phyloP scores from a whole-genome alignment of 2,888 invertebrate species.

The Xanthia icteritia region DNA sequence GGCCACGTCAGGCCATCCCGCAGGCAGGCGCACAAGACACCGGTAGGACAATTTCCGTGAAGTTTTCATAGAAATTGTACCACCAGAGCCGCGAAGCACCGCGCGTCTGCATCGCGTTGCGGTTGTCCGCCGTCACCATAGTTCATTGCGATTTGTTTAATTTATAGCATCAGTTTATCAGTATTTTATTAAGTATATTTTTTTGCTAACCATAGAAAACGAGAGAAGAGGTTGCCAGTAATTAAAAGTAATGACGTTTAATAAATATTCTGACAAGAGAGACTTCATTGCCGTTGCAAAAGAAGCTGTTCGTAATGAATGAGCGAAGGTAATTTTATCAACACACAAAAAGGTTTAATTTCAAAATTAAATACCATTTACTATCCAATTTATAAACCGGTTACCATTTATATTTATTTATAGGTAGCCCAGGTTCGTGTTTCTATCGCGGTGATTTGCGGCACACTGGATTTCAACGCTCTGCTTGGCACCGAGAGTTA shows the following conservation, averaged over 20 bases:
- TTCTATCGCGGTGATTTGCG: no score
- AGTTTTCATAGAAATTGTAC: no score
- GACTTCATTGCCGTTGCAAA: neutral
- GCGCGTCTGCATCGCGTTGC: no score
- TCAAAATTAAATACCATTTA: constrained; percentile 21
- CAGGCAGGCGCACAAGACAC: no score
- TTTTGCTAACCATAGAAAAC: neutral
- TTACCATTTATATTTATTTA: constrained; percentile 28
- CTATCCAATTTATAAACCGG: constrained; percentile 34
- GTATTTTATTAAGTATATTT: no score
- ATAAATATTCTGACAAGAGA: neutral
- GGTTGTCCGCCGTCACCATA: no score
- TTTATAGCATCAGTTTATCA: no score
- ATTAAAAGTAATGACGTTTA: constrained; percentile 41
- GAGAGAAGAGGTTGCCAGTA: constrained; percentile 2
- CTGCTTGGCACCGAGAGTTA: neutral
- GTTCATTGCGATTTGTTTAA: no score
- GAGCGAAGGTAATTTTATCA: neutral
- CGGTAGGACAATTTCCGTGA: no score
- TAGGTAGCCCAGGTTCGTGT: neutral
- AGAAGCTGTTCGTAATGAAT: neutral
- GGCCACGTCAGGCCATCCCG: no score
- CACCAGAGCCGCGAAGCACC: no score
- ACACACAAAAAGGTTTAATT: constrained; percentile 44
- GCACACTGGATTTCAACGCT: neutral